A percentile compares a stretch with the other conserved stretches of the same genome.
phyloP scores from a whole-genome alignment of 2,888 invertebrate genomes.

The Arctia plantaginis region DNA sequence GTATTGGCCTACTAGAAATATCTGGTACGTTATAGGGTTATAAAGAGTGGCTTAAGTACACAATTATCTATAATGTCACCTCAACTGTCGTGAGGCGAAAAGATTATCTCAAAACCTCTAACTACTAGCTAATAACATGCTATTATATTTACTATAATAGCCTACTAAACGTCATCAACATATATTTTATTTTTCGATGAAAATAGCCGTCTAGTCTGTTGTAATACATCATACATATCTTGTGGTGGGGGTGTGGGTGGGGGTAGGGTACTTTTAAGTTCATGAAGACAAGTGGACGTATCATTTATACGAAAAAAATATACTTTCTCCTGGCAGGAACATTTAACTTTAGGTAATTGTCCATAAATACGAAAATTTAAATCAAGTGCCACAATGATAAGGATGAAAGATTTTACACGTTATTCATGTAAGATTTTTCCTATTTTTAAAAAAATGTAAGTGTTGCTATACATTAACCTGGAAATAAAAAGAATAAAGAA shows the following conservation, averaged over 20 bases:
- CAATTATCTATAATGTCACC: constrained; percentile 8
- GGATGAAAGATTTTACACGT: no score
- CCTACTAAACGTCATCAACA: neutral
- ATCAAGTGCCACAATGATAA: no score
- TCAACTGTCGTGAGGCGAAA: constrained; percentile 14
- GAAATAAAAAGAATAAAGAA: no score
- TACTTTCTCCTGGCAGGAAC: no score
- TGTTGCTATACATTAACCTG: no score
- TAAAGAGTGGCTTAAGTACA: neutral
- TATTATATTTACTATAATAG: constrained; percentile 3
- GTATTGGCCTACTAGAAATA: neutral
- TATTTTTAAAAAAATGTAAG: no score
- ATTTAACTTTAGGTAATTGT: no score
- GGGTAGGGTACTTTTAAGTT: no score
- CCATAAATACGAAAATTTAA: no score
- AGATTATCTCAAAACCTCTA: constrained; percentile 19
- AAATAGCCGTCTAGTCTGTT: neutral
- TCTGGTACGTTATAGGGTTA: neutral
- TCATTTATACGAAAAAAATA: no score
- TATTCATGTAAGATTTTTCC: no score
- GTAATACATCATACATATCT: neutral
- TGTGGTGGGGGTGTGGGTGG: no score
- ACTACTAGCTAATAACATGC: constrained; percentile 15
- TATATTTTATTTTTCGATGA: neutral
- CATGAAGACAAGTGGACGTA: neutral